Evolutionary conservation across 92 coral and sea anemone species (phyloP), one percentile per base, ranked within the genome.

Genomic region (Heteractis magnifica): DNA sequence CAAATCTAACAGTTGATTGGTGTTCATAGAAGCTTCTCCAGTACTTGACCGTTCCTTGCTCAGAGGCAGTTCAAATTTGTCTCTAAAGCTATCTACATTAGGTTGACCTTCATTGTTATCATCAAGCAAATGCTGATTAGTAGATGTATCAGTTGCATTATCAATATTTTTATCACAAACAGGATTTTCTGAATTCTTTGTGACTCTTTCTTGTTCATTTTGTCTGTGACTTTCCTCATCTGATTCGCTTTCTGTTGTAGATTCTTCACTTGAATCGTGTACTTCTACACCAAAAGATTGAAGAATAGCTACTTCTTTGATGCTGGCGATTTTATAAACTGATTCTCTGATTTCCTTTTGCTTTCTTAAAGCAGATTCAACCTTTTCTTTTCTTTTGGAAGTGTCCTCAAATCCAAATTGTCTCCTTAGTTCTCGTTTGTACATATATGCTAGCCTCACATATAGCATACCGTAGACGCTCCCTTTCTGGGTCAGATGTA

Each of bases 291-390:
- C 90, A 58, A 87, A 74, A 49, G 90, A 87, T 56, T 68, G 68
- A 21, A 87, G 75, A 68, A 87, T 73, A 19, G 86, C 90, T 70
- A 75, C 49, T 77, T 87, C 90, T 52, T 68, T 87, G 86, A 81
- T 77, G 75, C 77, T 56, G 34, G 79, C 75, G 19, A 87, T 72
- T 87, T 78, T 56, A 19, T 87, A 76, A 7, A 78, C 83, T 75
- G 76, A 55, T 72, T 81, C 86, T 81, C 86, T 75, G 51, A 87
- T 81, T 75, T 87, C 90, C 65, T 19, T 41, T 48, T 82, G 81
- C 76, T 65, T 75, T 60, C 79, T 15, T 70, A 87, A 82, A 76
- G 90, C 85, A 60, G 75, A 44, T 64, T 87, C 86, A 15, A 87
- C 85, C 70, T 73, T 71, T 49, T 49, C 65, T 34, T 82, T 87